Conservation (phyloP, 2,797 vertebrate species). For the Thunnus albacares region DNA sequence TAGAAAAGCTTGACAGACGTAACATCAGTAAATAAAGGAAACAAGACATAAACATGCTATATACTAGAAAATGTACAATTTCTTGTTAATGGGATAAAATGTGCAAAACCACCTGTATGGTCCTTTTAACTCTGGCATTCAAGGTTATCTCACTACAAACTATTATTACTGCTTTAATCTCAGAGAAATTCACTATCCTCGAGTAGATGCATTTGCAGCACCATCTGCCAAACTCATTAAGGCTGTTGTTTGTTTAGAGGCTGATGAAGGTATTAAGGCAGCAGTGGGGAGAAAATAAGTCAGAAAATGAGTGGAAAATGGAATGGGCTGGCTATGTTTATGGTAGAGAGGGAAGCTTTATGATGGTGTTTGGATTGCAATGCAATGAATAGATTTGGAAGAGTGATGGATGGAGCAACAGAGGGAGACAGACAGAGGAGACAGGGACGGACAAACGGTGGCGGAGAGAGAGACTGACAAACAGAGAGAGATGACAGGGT, state of each 20-base stretch:
- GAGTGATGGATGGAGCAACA: constrained; percentile 36
- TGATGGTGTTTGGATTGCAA: constrained; percentile 35
- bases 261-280: constrained; percentile 52
- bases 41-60: neutral
- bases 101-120: neutral
- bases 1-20: neutral
- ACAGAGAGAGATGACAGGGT: constrained; percentile 22
- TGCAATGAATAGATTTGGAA: constrained; percentile 32
- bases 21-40: neutral
- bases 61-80: neutral
- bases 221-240: constrained; percentile 48
- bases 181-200: constrained; percentile 16
- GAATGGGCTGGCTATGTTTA: constrained; percentile 18
- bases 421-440: constrained; percentile 26
- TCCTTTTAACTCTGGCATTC: neutral
- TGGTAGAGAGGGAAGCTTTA: constrained; percentile 19
- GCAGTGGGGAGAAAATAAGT: constrained; percentile 31
- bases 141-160: constrained; percentile 26
- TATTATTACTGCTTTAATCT: constrained; percentile 11
- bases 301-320: constrained; percentile 36
- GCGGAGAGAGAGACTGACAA: constrained; percentile 4
- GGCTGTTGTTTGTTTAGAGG: constrained; percentile 39
- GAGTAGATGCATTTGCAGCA: constrained; percentile 17
- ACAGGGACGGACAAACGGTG: neutral
- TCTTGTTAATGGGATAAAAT: neutral